Percentiles rank a stretch among this genome's conserved stretches.
Evolutionary conservation across 2,113 vertebrate species (phyloP).

Genomic region (Tonatia bakeri): DNA sequence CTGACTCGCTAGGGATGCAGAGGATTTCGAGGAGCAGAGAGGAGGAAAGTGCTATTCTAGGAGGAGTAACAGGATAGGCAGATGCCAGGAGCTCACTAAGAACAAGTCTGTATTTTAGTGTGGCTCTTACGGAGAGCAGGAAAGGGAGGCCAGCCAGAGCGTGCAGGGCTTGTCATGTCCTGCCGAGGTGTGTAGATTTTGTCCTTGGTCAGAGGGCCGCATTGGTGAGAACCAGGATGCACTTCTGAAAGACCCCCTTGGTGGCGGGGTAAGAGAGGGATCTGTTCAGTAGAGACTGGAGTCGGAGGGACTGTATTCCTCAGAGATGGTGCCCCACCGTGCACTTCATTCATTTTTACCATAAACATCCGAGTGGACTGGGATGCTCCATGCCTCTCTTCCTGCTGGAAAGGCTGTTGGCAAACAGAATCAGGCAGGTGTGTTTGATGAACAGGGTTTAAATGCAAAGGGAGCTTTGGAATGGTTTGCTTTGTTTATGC

Average conservation of each 20-base stretch:
- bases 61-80: not conserved
- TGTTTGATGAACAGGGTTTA: not conserved
- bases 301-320: not conserved
- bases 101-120: not conserved
- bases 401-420: not conserved
- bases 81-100: not conserved
- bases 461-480: not conserved
- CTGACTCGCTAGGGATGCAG: not conserved
- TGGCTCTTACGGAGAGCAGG: not conserved
- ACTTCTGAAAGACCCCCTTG: not conserved
- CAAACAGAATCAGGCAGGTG: not conserved
- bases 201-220: not conserved
- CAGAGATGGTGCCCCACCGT: not conserved
- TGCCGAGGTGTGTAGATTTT: not conserved
- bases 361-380: not conserved
- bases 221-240: not conserved
- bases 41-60: not conserved
- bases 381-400: not conserved
- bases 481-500: not conserved
- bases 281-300: not conserved
- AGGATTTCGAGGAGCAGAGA: not conserved
- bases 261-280: not conserved
- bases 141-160: not conserved
- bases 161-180: not conserved
- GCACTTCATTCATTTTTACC: not conserved